A percentile compares a stretch with the other conserved stretches of the same genome.
Conservation (phyloP, 2,888 invertebrate species). For the Lordiphosa fenestrarum region DNA sequence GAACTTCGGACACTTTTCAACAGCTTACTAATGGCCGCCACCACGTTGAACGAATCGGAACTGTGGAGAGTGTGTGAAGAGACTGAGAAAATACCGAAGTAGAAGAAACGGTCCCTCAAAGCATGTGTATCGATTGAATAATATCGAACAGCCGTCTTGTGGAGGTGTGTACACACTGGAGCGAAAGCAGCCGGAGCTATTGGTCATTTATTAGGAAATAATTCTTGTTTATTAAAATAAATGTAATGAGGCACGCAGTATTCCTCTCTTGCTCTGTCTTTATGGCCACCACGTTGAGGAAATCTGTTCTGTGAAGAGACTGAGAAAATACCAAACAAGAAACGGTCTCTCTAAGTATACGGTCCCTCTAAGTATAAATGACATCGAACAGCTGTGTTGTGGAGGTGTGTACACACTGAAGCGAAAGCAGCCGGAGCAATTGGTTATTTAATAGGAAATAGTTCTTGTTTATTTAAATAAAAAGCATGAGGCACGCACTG, state of each 20-base stretch:
- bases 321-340: too few species aligned
- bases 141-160: too few species aligned
- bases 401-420: too few species aligned
- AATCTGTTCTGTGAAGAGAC: too few species aligned
- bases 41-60: conserved; percentile 28
- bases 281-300: too few species aligned
- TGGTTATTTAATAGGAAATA: conserved; percentile 52
- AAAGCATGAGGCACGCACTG: conserved; percentile 83
- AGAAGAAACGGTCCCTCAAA: background rate
- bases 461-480: conserved; percentile 2
- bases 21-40: conserved; percentile 48
- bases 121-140: too few species aligned
- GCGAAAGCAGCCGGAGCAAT: background rate
- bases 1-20: conserved; percentile 49
- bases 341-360: too few species aligned
- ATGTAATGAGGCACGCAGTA: conserved; percentile 83
- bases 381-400: too few species aligned
- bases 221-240: conserved; percentile 2
- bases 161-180: too few species aligned
- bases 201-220: conserved; percentile 51
- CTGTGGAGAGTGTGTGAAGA: background rate
- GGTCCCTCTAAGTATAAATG: too few species aligned
- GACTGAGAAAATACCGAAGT: conserved; percentile 1
- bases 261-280: conserved; percentile 82
- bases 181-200: background rate